These are phyloP conservation scores for Ischnus inquisitorius DNA, from an alignment of 2,888 invertebrate species.

Conservation along the genomic window DNA sequence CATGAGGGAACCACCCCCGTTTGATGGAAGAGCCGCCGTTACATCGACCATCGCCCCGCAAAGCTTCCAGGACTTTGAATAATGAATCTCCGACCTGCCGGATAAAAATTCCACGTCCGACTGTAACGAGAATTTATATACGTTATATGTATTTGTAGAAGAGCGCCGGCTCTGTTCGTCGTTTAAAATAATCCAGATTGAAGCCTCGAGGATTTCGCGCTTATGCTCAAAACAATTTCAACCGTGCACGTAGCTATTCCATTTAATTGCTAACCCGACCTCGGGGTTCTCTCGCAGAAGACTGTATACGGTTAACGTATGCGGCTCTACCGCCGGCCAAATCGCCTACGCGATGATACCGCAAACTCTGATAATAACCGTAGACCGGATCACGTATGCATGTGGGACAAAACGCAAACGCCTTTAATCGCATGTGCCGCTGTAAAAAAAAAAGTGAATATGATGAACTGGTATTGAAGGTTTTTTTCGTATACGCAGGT, in stretches of 20 bases:
- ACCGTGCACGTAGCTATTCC: neutral
- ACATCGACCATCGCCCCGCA: conserved; percentile 79
- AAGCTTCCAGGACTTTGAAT: neutral
- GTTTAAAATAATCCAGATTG: neutral
- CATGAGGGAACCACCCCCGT: conserved; percentile 79
- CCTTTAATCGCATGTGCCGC: neutral
- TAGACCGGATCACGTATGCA: conserved; percentile 69
- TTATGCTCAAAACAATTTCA: neutral
- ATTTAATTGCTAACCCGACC: conserved; percentile 11
- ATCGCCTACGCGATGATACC: conserved; percentile 40
- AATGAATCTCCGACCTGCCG: neutral
- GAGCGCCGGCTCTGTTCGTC: neutral
- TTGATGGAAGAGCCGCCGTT: conserved; percentile 77
- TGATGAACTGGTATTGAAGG: too few relatives aligned
- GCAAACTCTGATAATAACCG: conserved; percentile 71
- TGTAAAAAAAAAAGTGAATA: neutral
- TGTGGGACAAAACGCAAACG: conserved; percentile 41
- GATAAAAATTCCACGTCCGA: neutral
- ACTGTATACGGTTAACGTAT: neutral
- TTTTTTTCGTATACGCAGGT: too few relatives aligned
- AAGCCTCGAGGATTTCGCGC: neutral
- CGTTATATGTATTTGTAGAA: neutral
- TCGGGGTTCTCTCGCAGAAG: neutral
- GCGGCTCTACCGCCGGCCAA: neutral
- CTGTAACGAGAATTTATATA: neutral